phyloP scores from a whole-genome alignment of 2,888 invertebrate genomes.

The Bombylius major region DNA sequence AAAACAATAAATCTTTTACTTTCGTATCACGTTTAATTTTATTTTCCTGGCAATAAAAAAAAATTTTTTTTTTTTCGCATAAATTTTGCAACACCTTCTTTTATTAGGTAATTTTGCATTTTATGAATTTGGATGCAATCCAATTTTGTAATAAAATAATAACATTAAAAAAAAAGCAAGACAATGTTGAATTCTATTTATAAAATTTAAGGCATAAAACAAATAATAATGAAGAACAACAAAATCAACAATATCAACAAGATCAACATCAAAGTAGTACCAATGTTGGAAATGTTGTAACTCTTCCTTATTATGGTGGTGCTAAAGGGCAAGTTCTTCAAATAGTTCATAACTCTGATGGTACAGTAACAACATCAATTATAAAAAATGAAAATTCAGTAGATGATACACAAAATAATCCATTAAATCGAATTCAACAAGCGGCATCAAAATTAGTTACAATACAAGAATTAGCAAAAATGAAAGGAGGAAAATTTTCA shows the following conservation, averaged over 20 bases:
- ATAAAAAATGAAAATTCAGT: constrained; percentile 22
- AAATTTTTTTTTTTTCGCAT: no score
- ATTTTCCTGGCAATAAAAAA: background rate
- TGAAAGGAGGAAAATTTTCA: constrained; percentile 41
- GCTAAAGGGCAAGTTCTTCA: constrained; percentile 55
- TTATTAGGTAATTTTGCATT: background rate
- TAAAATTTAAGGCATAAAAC: background rate
- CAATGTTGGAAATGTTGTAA: background rate
- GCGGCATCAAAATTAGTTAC: constrained; percentile 46
- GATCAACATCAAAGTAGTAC: background rate
- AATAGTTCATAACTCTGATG: constrained; percentile 43
- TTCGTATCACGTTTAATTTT: constrained; percentile 1
- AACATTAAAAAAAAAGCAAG: no score
- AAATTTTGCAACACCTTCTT: background rate
- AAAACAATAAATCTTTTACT: background rate
- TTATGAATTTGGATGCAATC: background rate
- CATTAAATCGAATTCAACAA: constrained; percentile 37
- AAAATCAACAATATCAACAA: background rate
- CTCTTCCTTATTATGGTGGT: constrained; percentile 57
- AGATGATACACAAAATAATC: constrained; percentile 14
- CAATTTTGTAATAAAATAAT: background rate
- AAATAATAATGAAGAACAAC: background rate
- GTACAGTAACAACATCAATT: constrained; percentile 40
- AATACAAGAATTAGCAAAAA: constrained; percentile 48
- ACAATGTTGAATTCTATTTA: no score